Evolutionary conservation across 2,888 invertebrate species (phyloP), one percentile per base, ranked within the genome.

Genomic region (Cantharis nigra): DNA sequence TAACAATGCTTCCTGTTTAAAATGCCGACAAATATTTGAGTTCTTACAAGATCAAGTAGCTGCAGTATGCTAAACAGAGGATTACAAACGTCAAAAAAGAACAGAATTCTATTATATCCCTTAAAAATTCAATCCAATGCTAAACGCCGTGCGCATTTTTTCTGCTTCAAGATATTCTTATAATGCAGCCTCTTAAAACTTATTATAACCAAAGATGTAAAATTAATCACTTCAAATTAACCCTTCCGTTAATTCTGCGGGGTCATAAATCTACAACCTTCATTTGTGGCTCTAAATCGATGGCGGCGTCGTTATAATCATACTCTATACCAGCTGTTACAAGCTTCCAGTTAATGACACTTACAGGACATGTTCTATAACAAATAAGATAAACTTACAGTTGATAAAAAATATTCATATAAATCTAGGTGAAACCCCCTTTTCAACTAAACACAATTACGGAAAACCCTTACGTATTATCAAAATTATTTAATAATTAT

Each of bases 161-260:
- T 14, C 30, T 63, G 26, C 63, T 69, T 73, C 69, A 69, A 23
- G n/a, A 65, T 71, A 26, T 33, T 49, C 63, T 69, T 65, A 63
- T 18, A 75, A 62, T 49, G 65, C 69, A 65, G 26, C 75, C 49
- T 18, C 69, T 78, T 78, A 72, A 69, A 71, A 75, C 69, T 75
- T 70, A 70, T 63, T 72, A 26, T 75, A 78, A 75, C 76, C 76
- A 65, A 79, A 78, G 84, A 88, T 87, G 83, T 82, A 83, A 85
- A 86, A 88, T 87, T 88, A 88, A 88, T 88, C 85, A 84, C 85
- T 84, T 85, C 83, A 87, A 88, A 88, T 88, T 87, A 88, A 88
- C 87, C 88, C 88, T 87, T 87, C 84, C 86, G 85, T 87, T 87
- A 87, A 87, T 87, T 87, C 87, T 87, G 86, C 86, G 84, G 84